phyloP scores from a whole-genome alignment of 2,797 vertebrate species.

The Hydrocynus forskahlii region DNA sequence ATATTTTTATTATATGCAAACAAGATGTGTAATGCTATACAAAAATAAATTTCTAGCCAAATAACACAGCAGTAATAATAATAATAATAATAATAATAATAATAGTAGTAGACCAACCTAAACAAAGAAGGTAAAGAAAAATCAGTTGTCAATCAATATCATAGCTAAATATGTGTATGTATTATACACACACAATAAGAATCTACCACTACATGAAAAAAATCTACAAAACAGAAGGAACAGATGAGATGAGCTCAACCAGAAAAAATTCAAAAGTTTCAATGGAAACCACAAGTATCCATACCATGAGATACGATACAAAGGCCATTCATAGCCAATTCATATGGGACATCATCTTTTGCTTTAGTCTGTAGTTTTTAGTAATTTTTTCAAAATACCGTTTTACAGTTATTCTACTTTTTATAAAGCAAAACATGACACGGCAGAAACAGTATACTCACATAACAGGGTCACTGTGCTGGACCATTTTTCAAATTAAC shows the following conservation, averaged over 20 bases:
- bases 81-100: slow-evolving; percentile 32
- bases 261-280: slow-evolving; percentile 67
- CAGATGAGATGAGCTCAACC: slow-evolving; percentile 53
- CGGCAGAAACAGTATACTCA: background rate
- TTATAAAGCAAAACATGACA: slow-evolving; percentile 5
- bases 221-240: slow-evolving; percentile 50
- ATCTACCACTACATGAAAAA: slow-evolving; percentile 62
- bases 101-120: slow-evolving; percentile 53
- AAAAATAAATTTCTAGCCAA: slow-evolving; percentile 52
- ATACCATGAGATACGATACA: slow-evolving; percentile 34
- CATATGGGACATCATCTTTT: slow-evolving; percentile 11
- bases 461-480: background rate
- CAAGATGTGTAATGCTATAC: slow-evolving; percentile 36
- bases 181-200: slow-evolving; percentile 10
- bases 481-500: too few species aligned
- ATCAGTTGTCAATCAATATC: background rate
- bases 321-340: slow-evolving; percentile 26
- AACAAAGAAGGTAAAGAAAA: slow-evolving; percentile 2
- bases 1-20: slow-evolving; percentile 26
- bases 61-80: slow-evolving; percentile 33
- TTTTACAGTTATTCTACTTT: background rate
- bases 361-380: background rate
- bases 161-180: slow-evolving; percentile 8
- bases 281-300: slow-evolving; percentile 69
- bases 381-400: background rate